Evolutionary conservation across 64 coral and sea anemone genomes (phyloP).

Genomic region (Trachythela sp.): DNA sequence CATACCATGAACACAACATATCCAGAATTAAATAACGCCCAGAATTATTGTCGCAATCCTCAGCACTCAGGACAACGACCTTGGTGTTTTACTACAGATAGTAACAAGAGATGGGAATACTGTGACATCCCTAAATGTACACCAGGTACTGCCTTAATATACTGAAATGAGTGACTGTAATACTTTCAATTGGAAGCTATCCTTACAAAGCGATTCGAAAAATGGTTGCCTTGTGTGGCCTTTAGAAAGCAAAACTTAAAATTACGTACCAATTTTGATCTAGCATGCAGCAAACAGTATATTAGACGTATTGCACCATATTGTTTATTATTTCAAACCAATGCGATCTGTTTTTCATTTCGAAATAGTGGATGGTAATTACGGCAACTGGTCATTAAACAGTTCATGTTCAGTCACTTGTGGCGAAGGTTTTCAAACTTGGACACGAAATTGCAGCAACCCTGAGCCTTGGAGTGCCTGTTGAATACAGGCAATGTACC

Average conservation of each 20-base stretch:
- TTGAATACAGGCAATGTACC: neutral
- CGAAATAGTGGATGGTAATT: neutral
- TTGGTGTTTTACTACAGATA: conserved; percentile 61
- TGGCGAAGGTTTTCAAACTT: neutral
- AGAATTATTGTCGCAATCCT: conserved; percentile 57
- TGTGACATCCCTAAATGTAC: conserved; percentile 46
- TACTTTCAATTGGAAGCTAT: too few relatives aligned
- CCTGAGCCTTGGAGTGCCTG: neutral
- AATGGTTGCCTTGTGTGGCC: too few relatives aligned
- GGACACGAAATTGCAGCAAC: neutral
- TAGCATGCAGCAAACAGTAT: too few relatives aligned
- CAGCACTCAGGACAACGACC: conserved; percentile 49
- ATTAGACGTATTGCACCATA: too few relatives aligned
- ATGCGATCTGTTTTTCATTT: neutral
- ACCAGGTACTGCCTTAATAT: neutral
- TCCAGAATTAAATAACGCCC: conserved; percentile 20
- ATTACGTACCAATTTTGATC: too few relatives aligned
- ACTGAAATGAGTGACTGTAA: too few relatives aligned
- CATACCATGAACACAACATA: conserved; percentile 47
- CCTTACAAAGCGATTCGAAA: too few relatives aligned
- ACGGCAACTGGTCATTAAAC: neutral
- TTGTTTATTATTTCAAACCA: too few relatives aligned
- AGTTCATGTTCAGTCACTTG: neutral
- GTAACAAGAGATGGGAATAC: conserved; percentile 59
- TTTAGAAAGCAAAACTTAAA: too few relatives aligned